Evolutionary conservation across 2,113 vertebrate species (phyloP), one percentile per base, ranked within the genome.

Genomic region (Morone chrysops): DNA sequence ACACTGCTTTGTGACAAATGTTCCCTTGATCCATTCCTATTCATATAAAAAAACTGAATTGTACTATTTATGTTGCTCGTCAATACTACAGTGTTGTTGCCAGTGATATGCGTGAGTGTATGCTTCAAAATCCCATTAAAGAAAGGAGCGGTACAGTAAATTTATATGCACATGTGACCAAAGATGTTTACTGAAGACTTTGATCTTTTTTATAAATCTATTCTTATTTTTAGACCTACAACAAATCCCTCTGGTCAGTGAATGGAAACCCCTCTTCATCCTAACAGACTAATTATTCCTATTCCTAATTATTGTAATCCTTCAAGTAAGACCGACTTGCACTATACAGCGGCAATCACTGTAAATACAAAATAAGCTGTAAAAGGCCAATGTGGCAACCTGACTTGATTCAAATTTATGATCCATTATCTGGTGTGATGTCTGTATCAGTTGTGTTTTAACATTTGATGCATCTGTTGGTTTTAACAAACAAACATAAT

Each of bases 391-490:
- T 47, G 36, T 20, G 22, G 8, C 41, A 13, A 36, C 45, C 6
- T 50, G 31, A 16, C 57, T 51, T 73, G 16, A 60, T 45, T 47
- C 40, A 57, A 18, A 45, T 31, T 36, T 60, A 17, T 31, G 11
- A 8, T n/a, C 7, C 36, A 16, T 31, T 12, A 8, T n/a, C 54
- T 54, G 25, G 5, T 56, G 11, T 75, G 5, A 14, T 22, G 3
- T 69, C 20, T 60, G 69, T 68, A 20, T 61, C 54, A 63, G 48
- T 31, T 78, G 70, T 7, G 1, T 70, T 75, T 70, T 70, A 75
- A 63, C 63, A 62, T 62, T 74, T 74, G 38, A 70, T 69, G 38
- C 75, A 25, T 50, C 20, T 70, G 38, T 69, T 59, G 50, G 6
- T 70, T 77, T 50, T 51, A 11, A 31, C 31, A 31, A 31, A 31